These are phyloP conservation scores for Sphaerophoria rueppellii DNA, from an alignment of 2,888 invertebrate genomes.

Conservation along the genomic window DNA sequence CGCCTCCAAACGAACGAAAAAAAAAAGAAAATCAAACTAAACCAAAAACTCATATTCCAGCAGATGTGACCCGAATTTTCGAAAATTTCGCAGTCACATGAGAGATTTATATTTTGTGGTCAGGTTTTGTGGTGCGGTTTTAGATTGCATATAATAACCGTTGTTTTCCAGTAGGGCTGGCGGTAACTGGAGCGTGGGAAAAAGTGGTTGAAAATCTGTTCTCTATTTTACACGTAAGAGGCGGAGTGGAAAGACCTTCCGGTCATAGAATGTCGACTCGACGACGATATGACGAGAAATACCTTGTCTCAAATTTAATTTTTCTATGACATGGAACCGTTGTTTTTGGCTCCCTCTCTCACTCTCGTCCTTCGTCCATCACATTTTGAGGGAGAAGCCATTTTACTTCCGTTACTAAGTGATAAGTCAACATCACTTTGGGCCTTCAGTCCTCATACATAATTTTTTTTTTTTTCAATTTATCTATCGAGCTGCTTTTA, in stretches of 20 bases:
- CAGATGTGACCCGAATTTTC: constrained; percentile 72
- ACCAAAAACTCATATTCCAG: constrained; percentile 61
- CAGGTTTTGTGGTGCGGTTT: constrained; percentile 55
- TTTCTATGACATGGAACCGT: constrained; percentile 63
- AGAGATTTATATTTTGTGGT: constrained; percentile 72
- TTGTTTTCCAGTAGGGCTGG: not conserved
- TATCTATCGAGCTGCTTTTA: not conserved
- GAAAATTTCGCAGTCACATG: constrained; percentile 62
- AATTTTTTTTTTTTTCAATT: not conserved
- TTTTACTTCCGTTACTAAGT: constrained; percentile 35
- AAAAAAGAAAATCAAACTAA: too few relatives aligned
- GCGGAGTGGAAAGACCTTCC: constrained; percentile 41
- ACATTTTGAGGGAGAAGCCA: not conserved
- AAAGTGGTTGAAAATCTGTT: not conserved
- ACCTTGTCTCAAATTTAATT: constrained; percentile 65
- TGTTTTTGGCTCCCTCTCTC: constrained; percentile 22
- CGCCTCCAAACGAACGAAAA: constrained; percentile 46
- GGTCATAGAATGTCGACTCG: constrained; percentile 7
- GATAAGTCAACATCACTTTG: constrained; percentile 65
- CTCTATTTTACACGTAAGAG: constrained; percentile 60
- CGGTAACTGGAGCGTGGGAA: not conserved
- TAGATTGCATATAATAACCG: constrained; percentile 56
- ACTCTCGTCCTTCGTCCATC: not conserved
- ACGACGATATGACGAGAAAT: constrained; percentile 7
- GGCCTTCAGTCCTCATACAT: constrained; percentile 19